These are phyloP conservation scores for Drosophila tsacasi DNA, from an alignment of 1,140 invertebrate genomes.

Conservation along the genomic window DNA sequence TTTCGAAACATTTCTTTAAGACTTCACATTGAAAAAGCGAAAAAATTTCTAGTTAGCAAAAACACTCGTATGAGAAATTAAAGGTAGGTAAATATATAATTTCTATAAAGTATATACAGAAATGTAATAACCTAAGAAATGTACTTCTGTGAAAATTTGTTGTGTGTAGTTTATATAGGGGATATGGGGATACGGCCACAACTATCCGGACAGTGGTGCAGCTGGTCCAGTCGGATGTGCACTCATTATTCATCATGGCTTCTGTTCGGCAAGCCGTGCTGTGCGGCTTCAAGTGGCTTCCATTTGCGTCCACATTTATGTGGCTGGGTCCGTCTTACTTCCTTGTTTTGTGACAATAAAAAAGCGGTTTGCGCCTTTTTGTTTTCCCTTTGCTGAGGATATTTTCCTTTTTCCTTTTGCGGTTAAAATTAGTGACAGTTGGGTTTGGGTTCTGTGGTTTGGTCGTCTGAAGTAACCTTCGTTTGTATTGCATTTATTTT, in stretches of 20 bases:
- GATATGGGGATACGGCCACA: constrained; percentile 31
- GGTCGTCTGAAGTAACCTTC: constrained; percentile 60
- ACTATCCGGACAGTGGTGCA: constrained; percentile 20
- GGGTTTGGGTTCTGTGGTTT: constrained; percentile 53
- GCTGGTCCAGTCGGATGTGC: constrained; percentile 39
- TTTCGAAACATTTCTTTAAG: no score
- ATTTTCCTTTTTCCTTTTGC: constrained; percentile 29
- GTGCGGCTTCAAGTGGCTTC: constrained; percentile 35
- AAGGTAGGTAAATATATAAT: no score
- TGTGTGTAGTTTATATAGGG: constrained; percentile 34
- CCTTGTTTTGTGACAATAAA: constrained; percentile 55
- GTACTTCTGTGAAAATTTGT: no score
- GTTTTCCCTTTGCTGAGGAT: constrained; percentile 8
- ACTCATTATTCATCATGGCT: constrained; percentile 74
- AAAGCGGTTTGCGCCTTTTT: constrained; percentile 45
- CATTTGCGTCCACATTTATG: constrained; percentile 34
- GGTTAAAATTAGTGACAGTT: constrained; percentile 71
- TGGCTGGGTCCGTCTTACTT: constrained; percentile 7
- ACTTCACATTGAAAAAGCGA: no score
- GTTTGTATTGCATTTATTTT: constrained; percentile 45
- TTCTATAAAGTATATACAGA: background rate
- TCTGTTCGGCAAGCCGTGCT: constrained; percentile 36
- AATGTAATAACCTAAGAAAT: background rate
- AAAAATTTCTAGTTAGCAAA: no score
- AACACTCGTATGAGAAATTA: no score